Evolutionary conservation across 2,888 invertebrate genomes (phyloP), one percentile per base, ranked within the genome.

Genomic region (Drosophila koepferae): DNA sequence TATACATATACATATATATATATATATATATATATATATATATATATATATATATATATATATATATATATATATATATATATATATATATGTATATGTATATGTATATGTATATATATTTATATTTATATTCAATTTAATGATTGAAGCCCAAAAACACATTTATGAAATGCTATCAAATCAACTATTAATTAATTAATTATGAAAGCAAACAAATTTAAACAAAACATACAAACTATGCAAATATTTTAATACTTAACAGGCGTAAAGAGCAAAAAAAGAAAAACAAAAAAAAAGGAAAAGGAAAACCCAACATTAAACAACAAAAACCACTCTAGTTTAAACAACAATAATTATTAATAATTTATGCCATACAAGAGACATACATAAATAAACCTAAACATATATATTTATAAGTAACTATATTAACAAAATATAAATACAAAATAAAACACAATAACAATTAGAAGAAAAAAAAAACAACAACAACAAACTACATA

Each of bases 101-200:
- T 70, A 51, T 74, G 64, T 69, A 68, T 63, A 48, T 64, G 62
- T 53, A 63, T 84, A 74, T 68, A 85, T 81, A 91, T 80, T 76
- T 77, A 81, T 73, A 83, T 79, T 90, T 90, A 84, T 81, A 83
- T 77, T 90, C 86, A 89, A 89, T 82, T 76, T 59, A 82, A 84
- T 81, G 53, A 72, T 75, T 77, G 82, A 85, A 83, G 72, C 82
- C 82, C 89, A 85, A 49, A 49, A 48, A 31, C 89, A 90, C 82
- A 88, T 74, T 80, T 41, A 55, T 28, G 41, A 80, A 87, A 87
- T 67, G 77, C 82, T 89, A 89, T 86, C 76, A 72, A 89, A 80
- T 31, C 44, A 81, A 81, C 74, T 80, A 86, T 87, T 81, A 81
- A 84, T 89, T 87, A 85, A 85, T 77, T 79, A 77, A 38, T 54